Evolutionary conservation across 2,113 vertebrate genomes (phyloP).

Genomic region (Glaucidium brasilianum): DNA sequence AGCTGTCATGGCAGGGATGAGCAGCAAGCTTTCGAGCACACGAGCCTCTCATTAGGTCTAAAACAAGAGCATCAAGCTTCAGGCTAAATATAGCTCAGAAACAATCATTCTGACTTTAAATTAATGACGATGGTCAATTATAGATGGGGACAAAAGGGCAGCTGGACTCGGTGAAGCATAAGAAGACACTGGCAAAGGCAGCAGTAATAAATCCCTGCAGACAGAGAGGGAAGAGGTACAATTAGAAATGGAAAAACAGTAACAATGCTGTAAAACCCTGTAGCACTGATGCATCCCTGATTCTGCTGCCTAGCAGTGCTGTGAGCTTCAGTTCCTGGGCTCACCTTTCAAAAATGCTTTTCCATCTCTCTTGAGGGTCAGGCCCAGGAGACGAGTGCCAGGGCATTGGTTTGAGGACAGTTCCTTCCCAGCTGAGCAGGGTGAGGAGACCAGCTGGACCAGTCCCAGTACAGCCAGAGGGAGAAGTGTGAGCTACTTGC

Average conservation of each 20-base stretch:
- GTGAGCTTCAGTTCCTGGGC: not conserved
- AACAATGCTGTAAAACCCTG: not conserved
- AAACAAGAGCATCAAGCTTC: constrained; percentile 25
- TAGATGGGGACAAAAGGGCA: constrained; percentile 62
- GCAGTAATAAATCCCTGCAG: constrained; percentile 46
- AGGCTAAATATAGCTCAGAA: constrained; percentile 42
- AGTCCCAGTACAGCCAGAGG: not conserved
- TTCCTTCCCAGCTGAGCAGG: not conserved
- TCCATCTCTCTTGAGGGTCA: not conserved
- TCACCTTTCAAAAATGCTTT: not conserved
- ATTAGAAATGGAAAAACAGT: constrained; percentile 62
- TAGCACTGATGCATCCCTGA: not conserved
- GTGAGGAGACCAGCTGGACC: not conserved
- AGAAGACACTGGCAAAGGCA: constrained; percentile 48
- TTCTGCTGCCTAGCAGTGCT: not conserved
- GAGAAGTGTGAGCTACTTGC: not conserved
- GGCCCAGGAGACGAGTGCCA: not conserved
- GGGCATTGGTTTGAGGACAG: not conserved
- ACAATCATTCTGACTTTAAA: constrained; percentile 49
- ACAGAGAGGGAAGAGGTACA: constrained; percentile 48
- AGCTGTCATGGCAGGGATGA: not conserved
- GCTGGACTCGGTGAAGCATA: constrained; percentile 54
- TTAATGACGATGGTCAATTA: constrained; percentile 50
- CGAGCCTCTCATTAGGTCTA: constrained; percentile 17
- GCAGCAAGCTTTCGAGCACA: not conserved